Conservation (phyloP, 1,140 invertebrate genomes). For the Protaetia brevitarsis region DNA sequence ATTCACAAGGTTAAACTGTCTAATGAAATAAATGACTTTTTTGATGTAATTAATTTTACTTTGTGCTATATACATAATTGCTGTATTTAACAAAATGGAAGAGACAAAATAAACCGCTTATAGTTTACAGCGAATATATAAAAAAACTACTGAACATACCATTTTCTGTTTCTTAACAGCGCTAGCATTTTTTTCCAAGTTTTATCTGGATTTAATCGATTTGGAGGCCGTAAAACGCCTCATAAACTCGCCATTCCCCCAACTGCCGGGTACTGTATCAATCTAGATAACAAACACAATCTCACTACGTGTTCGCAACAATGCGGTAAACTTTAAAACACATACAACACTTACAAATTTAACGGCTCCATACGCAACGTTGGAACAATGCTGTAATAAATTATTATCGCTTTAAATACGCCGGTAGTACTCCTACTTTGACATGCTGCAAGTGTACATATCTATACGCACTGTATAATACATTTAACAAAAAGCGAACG, state of each 20-base stretch:
- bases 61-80: no score
- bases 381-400: background rate
- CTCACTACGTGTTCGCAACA: constrained; percentile 3
- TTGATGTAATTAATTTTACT: no score
- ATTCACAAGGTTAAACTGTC: no score
- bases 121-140: background rate
- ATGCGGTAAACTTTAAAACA: background rate
- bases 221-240: constrained; percentile 1
- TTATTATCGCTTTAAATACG: background rate
- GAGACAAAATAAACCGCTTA: background rate
- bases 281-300: background rate
- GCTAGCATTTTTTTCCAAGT: background rate
- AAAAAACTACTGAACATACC: constrained; percentile 1
- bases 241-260: background rate
- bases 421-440: background rate
- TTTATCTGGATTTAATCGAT: constrained; percentile 15
- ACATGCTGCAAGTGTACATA: background rate
- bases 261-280: background rate
- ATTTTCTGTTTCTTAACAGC: background rate
- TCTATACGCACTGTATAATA: background rate
- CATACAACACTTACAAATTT: background rate
- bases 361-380: background rate
- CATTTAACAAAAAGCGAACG: background rate
- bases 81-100: no score
- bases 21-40: no score